Evolutionary conservation across 2,113 vertebrate species (phyloP).

Genomic region (Oenanthe oenanthe): DNA sequence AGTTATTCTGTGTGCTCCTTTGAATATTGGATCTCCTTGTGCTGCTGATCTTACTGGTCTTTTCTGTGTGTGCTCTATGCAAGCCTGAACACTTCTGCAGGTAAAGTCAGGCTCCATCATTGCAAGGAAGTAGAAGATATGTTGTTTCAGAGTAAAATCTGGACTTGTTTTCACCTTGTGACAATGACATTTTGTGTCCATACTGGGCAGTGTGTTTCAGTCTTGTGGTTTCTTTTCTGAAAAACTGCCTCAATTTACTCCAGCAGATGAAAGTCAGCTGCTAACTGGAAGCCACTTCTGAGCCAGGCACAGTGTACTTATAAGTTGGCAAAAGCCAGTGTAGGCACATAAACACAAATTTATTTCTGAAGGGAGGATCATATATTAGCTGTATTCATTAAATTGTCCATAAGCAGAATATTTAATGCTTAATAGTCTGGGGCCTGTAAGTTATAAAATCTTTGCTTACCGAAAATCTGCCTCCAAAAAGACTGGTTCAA

Average conservation of each 20-base stretch:
- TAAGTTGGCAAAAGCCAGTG: not conserved
- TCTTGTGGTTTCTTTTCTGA: not conserved
- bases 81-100: not conserved
- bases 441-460: not conserved
- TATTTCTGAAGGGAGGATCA: not conserved
- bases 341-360: not conserved
- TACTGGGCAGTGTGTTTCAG: not conserved
- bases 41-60: not conserved
- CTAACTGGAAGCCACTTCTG: not conserved
- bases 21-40: not conserved
- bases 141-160: not conserved
- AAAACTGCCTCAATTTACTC: not conserved
- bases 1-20: not conserved
- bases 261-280: not conserved
- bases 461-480: not conserved
- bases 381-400: not conserved
- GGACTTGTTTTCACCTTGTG: not conserved
- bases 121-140: not conserved
- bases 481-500: not conserved
- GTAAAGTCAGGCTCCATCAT: not conserved
- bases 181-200: not conserved
- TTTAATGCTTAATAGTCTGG: not conserved
- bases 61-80: not conserved
- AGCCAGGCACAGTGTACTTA: not conserved
- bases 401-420: not conserved